Base-by-base conservation (phyloP, 1,140 invertebrate genomes). In the Aphidius ervi region DNA sequence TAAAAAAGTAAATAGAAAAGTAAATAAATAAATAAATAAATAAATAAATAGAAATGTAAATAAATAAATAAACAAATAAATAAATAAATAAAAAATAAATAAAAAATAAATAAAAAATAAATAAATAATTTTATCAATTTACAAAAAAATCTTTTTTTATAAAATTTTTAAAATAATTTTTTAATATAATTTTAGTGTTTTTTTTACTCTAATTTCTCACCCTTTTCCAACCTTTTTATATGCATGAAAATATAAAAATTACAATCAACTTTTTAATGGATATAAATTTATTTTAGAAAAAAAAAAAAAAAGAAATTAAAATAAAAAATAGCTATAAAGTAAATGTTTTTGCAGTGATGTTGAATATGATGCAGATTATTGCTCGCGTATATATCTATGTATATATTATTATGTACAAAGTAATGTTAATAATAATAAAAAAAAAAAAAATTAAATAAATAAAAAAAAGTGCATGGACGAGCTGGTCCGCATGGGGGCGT, bases 401-500 rank as follows among this genome's bases (percentile, higher is more conserved):
- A 70, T 53, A 64, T 62, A 40, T 54, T 50, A 54, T 37, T 58
- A 6, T 58, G 37, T 57, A 67, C 65, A 47, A 68, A 63, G 66
- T 37, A 62, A 64, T 48, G 56, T 55, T 60, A 46, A 71, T 59
- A 64, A 59, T 59, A 64, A 67, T 64, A 58, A 64, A 54, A 64
- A 59, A 57, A 3, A 31, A 31, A 59, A 57, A 3, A 31, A 31
- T 3, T 31, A 31, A 31, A 31, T 31, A 41, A 45, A 31, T 23
- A 6, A 16, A 8, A 20, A 49, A 16, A 55, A 55, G 49, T 56
- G 52, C 56, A 56, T 60, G 47, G 61, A 60, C 54, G 62, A 54
- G 63, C 48, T 46, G 45, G 49, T 16, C 54, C 70, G 70, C 70
- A 78, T 76, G 75, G 76, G 75, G 76, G 76, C 75, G 75, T 78